Base-by-base conservation (phyloP, 2,113 vertebrate genomes). In the Lepus timidus region DNA sequence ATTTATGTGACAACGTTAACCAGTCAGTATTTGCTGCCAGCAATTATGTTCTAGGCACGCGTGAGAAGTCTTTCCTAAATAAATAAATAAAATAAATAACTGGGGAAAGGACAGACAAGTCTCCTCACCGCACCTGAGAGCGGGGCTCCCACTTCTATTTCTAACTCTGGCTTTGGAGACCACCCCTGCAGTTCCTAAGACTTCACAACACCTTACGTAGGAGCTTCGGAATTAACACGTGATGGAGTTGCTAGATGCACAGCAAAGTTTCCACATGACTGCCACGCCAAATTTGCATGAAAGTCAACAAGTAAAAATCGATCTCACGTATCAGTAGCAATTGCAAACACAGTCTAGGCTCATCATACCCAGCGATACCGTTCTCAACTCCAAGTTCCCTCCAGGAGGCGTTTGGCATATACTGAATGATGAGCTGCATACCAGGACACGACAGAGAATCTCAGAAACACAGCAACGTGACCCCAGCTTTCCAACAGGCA, bases 201-300 rank as follows among this genome's bases (percentile, higher is more conserved):
- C 29, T 91, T 88, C 33, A 62, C 84, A 96, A 93, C 44, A 58
- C 5, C 25, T 71, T 80, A 49, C 51, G 7, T 65, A 71, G 73
- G 52, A 88, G 71, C 58, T 79, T 49, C 44, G 33, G 44, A 78
- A 67, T 33, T 51, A 79, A 93, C 31, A 39, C 19, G 25, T 0
- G 2, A 36, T 58, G 22, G 83, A 74, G 20, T 49, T 31, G 52
- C 58, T 58, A 71, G 85, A 83, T 62, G n/a, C 33, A 49, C 19
- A 71, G 29, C 64, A 23, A 39, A 70, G 25, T 65, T 67, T 88
- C 39, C 20, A 31, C 11, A 29, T 31, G 23, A 16, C 52, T 91
- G 88, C 74, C 49, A 79, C 62, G 23, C 4, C 52, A 71, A 81
- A 78, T 58, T 9, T 83, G 78, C 22, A 52, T 74, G 83, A 25